These are phyloP conservation scores for Nomada hirtipes DNA, from an alignment of 2,888 invertebrate species.

Conservation along the genomic window DNA sequence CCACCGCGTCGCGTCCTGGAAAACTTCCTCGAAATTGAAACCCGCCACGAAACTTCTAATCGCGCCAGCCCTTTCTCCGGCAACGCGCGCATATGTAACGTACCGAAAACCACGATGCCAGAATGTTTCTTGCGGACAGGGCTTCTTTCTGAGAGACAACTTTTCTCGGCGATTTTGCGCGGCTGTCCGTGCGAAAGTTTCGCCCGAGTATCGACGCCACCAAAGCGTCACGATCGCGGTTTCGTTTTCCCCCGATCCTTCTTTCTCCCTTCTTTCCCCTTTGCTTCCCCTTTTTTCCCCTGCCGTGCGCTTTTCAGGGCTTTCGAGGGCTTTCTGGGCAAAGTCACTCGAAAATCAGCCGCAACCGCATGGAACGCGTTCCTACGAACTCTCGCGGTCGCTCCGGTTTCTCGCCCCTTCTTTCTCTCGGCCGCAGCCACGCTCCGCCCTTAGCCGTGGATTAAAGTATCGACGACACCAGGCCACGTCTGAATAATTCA, in stretches of 20 bases:
- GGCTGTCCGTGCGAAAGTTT: conserved; percentile 21
- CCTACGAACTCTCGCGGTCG: conserved; percentile 54
- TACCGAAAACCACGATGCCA: not conserved
- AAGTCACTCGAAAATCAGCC: conserved; percentile 79
- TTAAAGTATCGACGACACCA: conserved; percentile 81
- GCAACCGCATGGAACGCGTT: conserved; percentile 59
- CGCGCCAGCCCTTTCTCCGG: not conserved
- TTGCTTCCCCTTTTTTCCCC: conserved; percentile 59
- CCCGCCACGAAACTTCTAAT: conserved; percentile 24
- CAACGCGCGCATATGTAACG: conserved; percentile 12
- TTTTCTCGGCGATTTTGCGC: not conserved
- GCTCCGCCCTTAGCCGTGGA: conserved; percentile 67
- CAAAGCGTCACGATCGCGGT: conserved; percentile 62
- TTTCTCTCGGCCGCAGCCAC: conserved; percentile 21
- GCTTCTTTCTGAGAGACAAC: too few relatives aligned
- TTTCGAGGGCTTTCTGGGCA: conserved; percentile 72
- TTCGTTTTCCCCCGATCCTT: conserved; percentile 50
- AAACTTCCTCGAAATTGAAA: conserved; percentile 31
- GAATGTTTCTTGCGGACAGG: conserved; percentile 9
- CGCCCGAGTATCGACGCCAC: conserved; percentile 19
- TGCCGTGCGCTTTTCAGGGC: conserved; percentile 61
- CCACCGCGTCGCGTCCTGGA: not conserved
- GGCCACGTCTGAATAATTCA: conserved; percentile 82
- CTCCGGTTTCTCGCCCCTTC: conserved; percentile 28
- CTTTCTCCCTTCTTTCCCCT: conserved; percentile 31